Percentiles rank a stretch among this genome's conserved stretches.
Conservation (phyloP, 2,797 vertebrate species). For the Macropus fuliginosus region DNA sequence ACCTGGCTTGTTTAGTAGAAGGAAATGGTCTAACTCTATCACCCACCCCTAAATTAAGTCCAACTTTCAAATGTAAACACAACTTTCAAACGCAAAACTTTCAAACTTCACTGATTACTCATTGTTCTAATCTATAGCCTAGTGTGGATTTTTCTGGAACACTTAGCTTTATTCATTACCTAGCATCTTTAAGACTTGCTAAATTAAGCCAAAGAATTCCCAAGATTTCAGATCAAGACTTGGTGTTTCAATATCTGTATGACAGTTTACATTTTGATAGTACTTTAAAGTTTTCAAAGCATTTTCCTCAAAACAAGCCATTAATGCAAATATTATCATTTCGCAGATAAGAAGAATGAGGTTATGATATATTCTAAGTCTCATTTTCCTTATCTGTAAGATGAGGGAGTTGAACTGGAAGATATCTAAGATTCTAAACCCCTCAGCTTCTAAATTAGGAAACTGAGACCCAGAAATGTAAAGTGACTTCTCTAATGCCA, state of each 20-base stretch:
- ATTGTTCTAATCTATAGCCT: neutral
- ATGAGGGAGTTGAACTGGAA: neutral
- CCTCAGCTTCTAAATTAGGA: neutral
- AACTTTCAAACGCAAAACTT: neutral
- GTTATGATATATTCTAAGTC: neutral
- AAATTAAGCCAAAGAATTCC: neutral
- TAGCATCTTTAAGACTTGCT: conserved; percentile 1
- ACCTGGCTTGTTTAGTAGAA: neutral
- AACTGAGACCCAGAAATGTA: neutral
- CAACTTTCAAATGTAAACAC: neutral
- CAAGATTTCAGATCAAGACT: neutral
- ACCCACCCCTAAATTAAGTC: neutral
- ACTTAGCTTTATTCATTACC: neutral
- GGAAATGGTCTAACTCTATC: neutral
- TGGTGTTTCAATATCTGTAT: neutral
- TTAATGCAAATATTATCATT: neutral
- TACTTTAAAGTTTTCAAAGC: neutral
- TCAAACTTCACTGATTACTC: neutral
- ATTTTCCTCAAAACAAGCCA: neutral
- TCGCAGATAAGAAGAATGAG: neutral
- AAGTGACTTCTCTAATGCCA: neutral
- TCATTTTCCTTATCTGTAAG: neutral
- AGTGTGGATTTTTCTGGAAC: neutral
- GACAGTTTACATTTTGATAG: neutral
- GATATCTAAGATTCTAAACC: neutral